phyloP scores from a whole-genome alignment of 2,113 vertebrate genomes.

The Calidris pugnax region DNA sequence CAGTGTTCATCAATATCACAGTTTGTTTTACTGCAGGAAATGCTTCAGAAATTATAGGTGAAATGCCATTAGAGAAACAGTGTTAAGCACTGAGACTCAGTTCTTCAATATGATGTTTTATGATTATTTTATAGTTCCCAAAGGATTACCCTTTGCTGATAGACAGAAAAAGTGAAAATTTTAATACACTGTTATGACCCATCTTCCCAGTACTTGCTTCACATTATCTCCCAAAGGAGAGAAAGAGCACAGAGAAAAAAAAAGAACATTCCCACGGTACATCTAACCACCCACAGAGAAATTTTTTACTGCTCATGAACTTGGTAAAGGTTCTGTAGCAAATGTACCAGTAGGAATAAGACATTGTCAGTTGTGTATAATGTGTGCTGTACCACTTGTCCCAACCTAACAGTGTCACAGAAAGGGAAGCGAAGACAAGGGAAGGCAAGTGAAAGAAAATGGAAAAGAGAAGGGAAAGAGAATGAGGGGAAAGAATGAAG shows the following conservation, averaged over 20 bases:
- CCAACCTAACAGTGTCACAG: neutral
- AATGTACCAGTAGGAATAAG: neutral
- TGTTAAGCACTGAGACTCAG: neutral
- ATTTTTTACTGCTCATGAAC: neutral
- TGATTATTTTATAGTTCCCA: neutral
- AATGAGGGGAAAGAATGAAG: neutral
- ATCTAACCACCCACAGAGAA: neutral
- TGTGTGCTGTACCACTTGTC: fast-evolving
- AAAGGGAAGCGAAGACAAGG: neutral
- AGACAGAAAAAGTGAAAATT: neutral
- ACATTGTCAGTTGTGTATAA: neutral
- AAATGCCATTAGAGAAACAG: neutral
- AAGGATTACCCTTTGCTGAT: neutral
- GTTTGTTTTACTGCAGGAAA: slow-evolving; percentile 4
- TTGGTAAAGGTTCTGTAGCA: neutral
- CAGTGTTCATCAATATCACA: slow-evolving; percentile 12
- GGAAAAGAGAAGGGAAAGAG: neutral
- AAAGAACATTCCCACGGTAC: neutral
- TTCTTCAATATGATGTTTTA: neutral
- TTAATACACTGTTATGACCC: neutral
- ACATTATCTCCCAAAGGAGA: neutral
- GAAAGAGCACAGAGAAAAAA: neutral
- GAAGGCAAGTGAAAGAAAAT: neutral
- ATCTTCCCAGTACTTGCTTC: neutral
- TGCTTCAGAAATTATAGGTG: neutral